These are phyloP conservation scores for Meloe dianella DNA, from an alignment of 2,888 invertebrate genomes.

Conservation along the genomic window DNA sequence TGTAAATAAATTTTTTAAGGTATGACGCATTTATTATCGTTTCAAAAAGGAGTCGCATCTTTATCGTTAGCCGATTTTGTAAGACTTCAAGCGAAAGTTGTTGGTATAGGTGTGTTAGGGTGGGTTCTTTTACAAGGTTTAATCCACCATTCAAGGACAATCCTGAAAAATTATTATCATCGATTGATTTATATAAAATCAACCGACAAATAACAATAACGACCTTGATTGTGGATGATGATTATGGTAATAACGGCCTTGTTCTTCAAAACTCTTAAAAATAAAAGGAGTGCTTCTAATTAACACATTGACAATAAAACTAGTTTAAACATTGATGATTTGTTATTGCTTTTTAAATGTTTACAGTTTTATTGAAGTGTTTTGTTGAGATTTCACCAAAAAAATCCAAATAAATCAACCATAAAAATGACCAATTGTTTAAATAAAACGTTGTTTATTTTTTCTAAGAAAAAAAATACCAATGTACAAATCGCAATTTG, in stretches of 20 bases:
- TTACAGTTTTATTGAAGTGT: too few species aligned
- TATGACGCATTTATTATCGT: not conserved
- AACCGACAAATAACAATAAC: not conserved
- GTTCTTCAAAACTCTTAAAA: not conserved
- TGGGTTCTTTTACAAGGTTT: not conserved
- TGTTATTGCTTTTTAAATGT: too few species aligned
- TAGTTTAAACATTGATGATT: not conserved
- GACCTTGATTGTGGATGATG: not conserved
- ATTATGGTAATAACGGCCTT: not conserved
- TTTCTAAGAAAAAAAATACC: slow-evolving; percentile 8
- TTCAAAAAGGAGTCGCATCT: not conserved
- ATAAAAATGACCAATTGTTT: not conserved
- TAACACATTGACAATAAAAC: not conserved
- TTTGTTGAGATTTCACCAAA: not conserved
- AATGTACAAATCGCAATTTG: slow-evolving; percentile 2
- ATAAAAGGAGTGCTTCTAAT: not conserved
- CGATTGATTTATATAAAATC: not conserved
- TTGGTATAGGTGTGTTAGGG: not conserved
- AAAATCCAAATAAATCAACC: not conserved
- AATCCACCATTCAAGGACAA: not conserved
- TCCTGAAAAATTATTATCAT: not conserved
- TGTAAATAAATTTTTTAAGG: too few species aligned
- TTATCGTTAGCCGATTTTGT: not conserved
- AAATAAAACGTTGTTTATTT: not conserved
- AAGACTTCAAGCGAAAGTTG: not conserved